Conservation (phyloP, 2,888 invertebrate genomes). For the Cataglyphis altisquamis region DNA sequence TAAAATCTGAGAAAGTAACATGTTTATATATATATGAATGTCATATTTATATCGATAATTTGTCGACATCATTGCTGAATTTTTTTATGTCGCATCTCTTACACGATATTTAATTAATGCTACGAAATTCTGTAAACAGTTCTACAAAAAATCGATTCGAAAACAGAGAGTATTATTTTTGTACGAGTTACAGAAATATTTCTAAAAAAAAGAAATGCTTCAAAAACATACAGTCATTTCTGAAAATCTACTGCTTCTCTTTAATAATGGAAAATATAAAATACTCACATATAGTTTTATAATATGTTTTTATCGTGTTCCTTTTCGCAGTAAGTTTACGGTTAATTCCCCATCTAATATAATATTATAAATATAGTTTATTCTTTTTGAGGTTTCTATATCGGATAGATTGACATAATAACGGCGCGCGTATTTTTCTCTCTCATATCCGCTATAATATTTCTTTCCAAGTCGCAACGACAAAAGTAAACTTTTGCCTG, state of each 20-base stretch:
- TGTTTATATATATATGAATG: background rate
- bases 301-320: background rate
- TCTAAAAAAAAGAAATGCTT: too few species aligned
- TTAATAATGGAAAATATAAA: background rate
- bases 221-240: background rate
- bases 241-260: background rate
- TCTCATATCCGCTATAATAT: slow-evolving; percentile 33
- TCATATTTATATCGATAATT: background rate
- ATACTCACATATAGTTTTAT: background rate
- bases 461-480: slow-evolving; percentile 52
- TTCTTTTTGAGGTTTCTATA: slow-evolving; percentile 15
- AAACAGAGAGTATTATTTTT: background rate
- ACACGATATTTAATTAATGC: background rate
- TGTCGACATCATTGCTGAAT: background rate
- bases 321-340: background rate
- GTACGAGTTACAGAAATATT: background rate
- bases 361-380: slow-evolving; percentile 15
- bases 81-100: background rate
- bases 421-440: slow-evolving; percentile 18
- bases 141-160: background rate
- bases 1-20: background rate
- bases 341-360: background rate
- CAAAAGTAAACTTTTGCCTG: slow-evolving; percentile 67
- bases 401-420: slow-evolving; percentile 18
- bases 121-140: background rate